phyloP scores from a whole-genome alignment of 1,140 invertebrate species.

The Pseudomyrmex flavicornis region DNA sequence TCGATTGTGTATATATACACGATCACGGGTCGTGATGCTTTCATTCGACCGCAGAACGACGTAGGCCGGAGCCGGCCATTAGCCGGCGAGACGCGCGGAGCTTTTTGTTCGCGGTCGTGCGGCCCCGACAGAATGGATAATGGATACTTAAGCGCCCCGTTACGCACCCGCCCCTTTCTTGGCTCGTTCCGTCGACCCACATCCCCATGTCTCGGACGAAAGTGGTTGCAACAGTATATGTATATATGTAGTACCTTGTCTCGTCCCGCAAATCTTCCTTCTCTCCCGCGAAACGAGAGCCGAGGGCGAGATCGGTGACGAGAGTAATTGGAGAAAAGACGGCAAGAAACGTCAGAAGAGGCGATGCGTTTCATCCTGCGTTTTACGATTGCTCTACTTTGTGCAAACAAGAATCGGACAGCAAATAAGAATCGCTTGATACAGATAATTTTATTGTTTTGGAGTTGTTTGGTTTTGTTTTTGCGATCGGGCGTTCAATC shows the following conservation, averaged over 20 bases:
- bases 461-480: too few relatives aligned
- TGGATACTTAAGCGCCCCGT: constrained; percentile 68
- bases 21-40: background rate
- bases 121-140: constrained; percentile 60
- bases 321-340: constrained; percentile 22
- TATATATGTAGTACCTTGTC: background rate
- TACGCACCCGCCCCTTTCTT: constrained; percentile 55
- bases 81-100: constrained; percentile 35
- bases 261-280: background rate
- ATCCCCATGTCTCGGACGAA: background rate
- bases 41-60: constrained; percentile 44
- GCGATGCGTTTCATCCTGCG: background rate
- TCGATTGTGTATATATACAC: background rate
- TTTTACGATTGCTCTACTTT: background rate
- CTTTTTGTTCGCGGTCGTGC: constrained; percentile 60
- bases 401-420: background rate
- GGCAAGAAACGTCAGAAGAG: background rate
- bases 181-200: constrained; percentile 1
- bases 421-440: too few relatives aligned
- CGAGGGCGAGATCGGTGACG: background rate
- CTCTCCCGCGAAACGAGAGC: background rate
- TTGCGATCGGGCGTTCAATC: background rate
- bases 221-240: constrained; percentile 15
- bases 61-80: constrained; percentile 43
- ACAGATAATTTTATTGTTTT: too few relatives aligned